Base-by-base conservation (phyloP, 2,113 vertebrate genomes). In the Pongo pygmaeus region DNA sequence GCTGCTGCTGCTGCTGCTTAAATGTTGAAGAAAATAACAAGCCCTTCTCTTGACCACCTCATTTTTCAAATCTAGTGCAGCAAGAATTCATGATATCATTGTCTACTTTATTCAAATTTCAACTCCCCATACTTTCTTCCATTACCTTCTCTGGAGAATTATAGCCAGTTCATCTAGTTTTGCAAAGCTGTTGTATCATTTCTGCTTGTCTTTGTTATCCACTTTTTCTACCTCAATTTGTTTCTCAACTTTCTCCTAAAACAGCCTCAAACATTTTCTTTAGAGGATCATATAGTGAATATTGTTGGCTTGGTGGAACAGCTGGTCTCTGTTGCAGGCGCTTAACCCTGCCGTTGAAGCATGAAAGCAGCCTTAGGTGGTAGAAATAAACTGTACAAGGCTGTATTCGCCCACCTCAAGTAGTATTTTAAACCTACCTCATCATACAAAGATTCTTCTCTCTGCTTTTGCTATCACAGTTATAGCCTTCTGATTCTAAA, bases 71-170 rank as follows among this genome's bases (percentile, higher is more conserved):
- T 79, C 48, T 77, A 8, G n/a, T 69, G 32, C n/a, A 48, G 52
- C 84, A 67, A 79, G 55, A 89, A 52, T 79, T 84, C 25, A 50
- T 84, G 74, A 30, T 38, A 30, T 85, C 64, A 64, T 87, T 89
- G 78, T 79, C 48, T 30, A 81, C 69, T 95, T 67, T 69, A 80
- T 90, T 86, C 27, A 97, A 7, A 80, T 87, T 77, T 16, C 79
- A 89, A 30, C 27, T 72, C 46, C 50, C 61, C 67, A 32, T 27
- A 64, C 55, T 57, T 75, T 59, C 69, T 91, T 46, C 46, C 72
- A 17, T 91, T 52, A 40, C 57, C 85, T 91, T 40, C 43, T 43
- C 81, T 86, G 30, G 20, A 96, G 81, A 72, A 67, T 75, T 13
- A 23, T 30, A 40, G 38, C 78, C 43, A 64, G 0, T 74, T 89